These are phyloP conservation scores for Actinia equina DNA, from an alignment of 64 coral and sea anemone genomes.

Conservation along the genomic window DNA sequence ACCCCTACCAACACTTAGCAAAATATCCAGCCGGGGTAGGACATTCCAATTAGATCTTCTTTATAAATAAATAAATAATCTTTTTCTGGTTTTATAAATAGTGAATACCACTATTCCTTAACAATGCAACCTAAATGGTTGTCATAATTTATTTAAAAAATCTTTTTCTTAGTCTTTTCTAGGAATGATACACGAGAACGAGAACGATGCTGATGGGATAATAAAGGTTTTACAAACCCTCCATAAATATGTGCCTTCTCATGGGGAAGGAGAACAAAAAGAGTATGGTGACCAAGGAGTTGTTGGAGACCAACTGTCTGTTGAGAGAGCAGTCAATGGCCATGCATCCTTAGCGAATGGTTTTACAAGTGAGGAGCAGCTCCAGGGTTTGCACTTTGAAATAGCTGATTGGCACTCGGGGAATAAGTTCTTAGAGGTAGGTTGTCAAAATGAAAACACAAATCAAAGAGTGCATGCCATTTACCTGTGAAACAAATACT, in stretches of 20 bases:
- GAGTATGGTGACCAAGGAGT: conserved; percentile 43
- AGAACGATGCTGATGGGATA: conserved; percentile 59
- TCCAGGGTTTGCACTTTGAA: conserved; percentile 26
- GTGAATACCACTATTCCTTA: no score
- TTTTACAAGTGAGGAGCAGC: conserved; percentile 9
- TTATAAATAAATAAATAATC: no score
- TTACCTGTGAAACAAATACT: no score
- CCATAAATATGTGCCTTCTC: conserved; percentile 39
- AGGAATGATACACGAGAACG: conserved; percentile 15
- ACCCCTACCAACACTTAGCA: no score
- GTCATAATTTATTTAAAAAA: no score
- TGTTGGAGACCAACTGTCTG: conserved; percentile 54
- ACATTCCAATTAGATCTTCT: no score
- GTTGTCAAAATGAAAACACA: no score
- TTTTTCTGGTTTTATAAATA: no score
- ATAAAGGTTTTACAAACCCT: conserved; percentile 14
- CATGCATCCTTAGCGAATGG: conserved; percentile 39
- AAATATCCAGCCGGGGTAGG: no score
- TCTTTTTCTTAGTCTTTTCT: conserved; percentile 16
- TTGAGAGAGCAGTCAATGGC: no score
- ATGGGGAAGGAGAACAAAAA: conserved; percentile 31
- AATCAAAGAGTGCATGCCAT: no score
- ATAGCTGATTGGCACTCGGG: conserved; percentile 36
- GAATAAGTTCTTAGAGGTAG: conserved; percentile 35
- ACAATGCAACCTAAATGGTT: no score